A percentile compares a stretch with the other conserved stretches of the same genome.
Evolutionary conservation across 2,113 vertebrate genomes (phyloP).

Genomic region (Nannospalax galili): DNA sequence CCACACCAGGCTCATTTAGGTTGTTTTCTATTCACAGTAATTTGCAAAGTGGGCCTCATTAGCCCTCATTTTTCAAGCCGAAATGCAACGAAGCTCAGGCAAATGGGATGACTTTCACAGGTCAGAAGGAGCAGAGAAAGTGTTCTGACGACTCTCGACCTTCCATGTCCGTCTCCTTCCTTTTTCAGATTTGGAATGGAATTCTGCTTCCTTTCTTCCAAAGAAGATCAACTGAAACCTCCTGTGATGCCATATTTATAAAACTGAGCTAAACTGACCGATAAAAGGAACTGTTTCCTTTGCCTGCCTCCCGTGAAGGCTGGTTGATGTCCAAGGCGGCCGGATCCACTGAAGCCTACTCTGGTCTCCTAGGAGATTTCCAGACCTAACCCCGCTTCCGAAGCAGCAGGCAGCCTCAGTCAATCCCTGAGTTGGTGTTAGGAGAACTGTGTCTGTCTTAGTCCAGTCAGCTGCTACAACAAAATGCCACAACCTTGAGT

Average conservation of each 20-base stretch:
- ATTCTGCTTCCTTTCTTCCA: not conserved
- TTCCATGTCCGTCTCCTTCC: not conserved
- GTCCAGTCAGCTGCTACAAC: not conserved
- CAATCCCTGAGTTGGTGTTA: not conserved
- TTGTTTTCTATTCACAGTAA: not conserved
- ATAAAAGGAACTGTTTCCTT: constrained; percentile 21
- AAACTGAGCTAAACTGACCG: not conserved
- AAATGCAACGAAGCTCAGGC: not conserved
- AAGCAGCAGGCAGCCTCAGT: not conserved
- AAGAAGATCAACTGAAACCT: not conserved
- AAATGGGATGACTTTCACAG: not conserved
- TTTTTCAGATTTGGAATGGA: not conserved
- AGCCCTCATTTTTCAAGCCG: not conserved
- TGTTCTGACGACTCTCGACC: not conserved
- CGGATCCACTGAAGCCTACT: not conserved
- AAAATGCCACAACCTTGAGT: not conserved
- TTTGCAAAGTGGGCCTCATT: not conserved
- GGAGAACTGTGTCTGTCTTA: not conserved
- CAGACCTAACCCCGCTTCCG: constrained; percentile 1
- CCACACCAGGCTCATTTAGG: not conserved
- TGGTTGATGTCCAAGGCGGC: not conserved
- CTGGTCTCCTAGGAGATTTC: not conserved
- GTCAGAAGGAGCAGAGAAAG: not conserved
- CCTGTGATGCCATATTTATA: not conserved
- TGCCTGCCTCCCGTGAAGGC: not conserved